Evolutionary conservation across 2,113 vertebrate genomes (phyloP).

Genomic region (Ellobius talpinus): DNA sequence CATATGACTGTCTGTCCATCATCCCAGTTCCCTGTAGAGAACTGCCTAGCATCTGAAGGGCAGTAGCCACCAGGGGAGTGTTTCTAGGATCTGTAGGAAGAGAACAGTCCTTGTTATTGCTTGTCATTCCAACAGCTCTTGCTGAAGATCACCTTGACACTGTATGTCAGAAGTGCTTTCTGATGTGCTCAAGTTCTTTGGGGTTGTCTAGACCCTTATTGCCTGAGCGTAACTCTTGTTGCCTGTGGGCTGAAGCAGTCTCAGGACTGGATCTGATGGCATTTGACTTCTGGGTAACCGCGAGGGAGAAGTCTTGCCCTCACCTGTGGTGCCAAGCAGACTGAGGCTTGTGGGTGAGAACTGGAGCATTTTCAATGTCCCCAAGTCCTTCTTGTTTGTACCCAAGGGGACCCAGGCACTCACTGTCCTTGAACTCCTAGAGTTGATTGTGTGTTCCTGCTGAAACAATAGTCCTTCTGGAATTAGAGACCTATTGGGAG

Average conservation of each 20-base stretch:
- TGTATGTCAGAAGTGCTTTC: not conserved
- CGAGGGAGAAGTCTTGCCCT: not conserved
- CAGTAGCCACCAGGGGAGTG: not conserved
- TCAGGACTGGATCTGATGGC: not conserved
- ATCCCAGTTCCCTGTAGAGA: not conserved
- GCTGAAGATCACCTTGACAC: not conserved
- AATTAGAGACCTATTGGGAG: not conserved
- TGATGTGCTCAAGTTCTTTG: slow-evolving; percentile 51
- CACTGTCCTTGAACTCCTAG: not conserved
- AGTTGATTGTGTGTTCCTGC: not conserved
- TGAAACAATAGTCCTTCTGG: slow-evolving; percentile 1
- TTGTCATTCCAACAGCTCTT: not conserved
- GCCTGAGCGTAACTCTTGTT: not conserved
- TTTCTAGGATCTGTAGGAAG: not conserved
- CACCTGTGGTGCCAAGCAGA: not conserved
- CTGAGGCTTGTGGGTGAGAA: not conserved
- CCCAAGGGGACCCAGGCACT: not conserved
- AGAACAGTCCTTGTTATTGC: not conserved
- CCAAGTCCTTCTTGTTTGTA: not conserved
- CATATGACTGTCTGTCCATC: not conserved
- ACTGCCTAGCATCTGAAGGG: not conserved
- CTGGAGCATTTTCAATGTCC: not conserved
- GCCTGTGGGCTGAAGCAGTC: not conserved
- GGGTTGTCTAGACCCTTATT: not conserved
- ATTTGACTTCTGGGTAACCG: not conserved